phyloP scores from a whole-genome alignment of 1,140 invertebrate genomes.

The Hypsibius dujardini region DNA sequence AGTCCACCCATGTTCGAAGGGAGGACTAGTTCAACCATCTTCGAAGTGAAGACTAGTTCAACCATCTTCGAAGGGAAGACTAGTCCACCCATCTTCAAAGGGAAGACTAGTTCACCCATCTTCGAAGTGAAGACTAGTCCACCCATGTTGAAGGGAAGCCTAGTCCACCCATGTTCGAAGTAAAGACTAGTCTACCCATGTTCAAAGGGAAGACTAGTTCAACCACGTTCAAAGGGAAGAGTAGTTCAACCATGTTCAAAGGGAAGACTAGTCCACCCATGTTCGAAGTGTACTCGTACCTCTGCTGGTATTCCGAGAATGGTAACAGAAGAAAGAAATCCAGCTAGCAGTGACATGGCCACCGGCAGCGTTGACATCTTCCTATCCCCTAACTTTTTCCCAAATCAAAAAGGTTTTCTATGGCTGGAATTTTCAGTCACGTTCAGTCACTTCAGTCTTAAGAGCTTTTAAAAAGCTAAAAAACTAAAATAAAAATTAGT shows the following conservation, averaged over 20 bases:
- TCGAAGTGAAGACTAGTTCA: not conserved
- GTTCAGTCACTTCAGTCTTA: no score
- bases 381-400: constrained; percentile 43
- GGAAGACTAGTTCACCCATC: constrained; percentile 63
- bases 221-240: constrained; percentile 24
- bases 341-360: constrained; percentile 69
- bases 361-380: constrained; percentile 63
- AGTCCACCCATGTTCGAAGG: no score
- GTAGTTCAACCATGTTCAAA: constrained; percentile 27
- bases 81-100: constrained; percentile 52
- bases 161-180: constrained; percentile 23
- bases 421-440: no score
- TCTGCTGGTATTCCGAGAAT: constrained; percentile 70
- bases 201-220: constrained; percentile 26
- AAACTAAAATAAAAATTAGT: no score
- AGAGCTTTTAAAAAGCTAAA: no score
- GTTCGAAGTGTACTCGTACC: constrained; percentile 21
- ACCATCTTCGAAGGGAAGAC: constrained; percentile 61
- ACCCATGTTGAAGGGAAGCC: constrained; percentile 35
- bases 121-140: constrained; percentile 71
- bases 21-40: no score
- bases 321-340: constrained; percentile 83
- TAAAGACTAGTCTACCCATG: constrained; percentile 33
- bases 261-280: not conserved
- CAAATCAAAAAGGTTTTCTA: no score